Conservation (phyloP, 1,140 invertebrate species). For the Oncopodura yosiiana region DNA sequence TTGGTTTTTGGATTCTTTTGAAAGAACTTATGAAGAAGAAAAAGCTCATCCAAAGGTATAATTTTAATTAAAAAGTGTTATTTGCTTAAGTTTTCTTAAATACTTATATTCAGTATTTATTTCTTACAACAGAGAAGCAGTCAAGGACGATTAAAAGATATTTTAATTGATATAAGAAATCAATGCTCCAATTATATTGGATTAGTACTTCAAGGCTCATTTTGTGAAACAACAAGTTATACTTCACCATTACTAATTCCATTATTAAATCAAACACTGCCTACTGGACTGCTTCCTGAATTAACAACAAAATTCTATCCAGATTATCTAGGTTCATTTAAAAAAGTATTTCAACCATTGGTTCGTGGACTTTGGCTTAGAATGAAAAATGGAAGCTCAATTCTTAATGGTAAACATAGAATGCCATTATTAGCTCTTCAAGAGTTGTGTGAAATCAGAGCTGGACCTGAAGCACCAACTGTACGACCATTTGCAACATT, state of each 20-base stretch:
- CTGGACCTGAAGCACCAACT: conserved; percentile 43
- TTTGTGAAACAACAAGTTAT: conserved; percentile 27
- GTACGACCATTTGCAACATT: conserved; percentile 66
- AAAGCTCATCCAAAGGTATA: conserved; percentile 56
- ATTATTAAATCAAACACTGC: conserved; percentile 53
- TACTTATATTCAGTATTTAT: conserved; percentile 4
- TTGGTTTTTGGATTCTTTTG: conserved; percentile 31
- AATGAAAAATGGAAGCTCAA: conserved; percentile 58
- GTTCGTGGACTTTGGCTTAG: conserved; percentile 56
- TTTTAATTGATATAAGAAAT: conserved; percentile 49
- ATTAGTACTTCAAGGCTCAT: conserved; percentile 48
- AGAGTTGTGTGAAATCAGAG: conserved; percentile 61
- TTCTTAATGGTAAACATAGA: conserved; percentile 59
- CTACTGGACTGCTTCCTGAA: conserved; percentile 57
- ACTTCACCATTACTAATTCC: conserved; percentile 50
- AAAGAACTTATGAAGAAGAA: conserved; percentile 28
- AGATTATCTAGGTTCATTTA: conserved; percentile 48
- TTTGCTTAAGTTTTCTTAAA: background rate
- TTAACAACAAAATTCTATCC: conserved; percentile 49
- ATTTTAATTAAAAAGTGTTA: background rate
- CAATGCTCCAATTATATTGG: conserved; percentile 54
- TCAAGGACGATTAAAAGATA: conserved; percentile 48
- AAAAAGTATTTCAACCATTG: conserved; percentile 59
- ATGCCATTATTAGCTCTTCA: conserved; percentile 54
- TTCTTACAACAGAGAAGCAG: conserved; percentile 45